These are phyloP conservation scores for Gambusia holbrooki DNA, from an alignment of 2,113 vertebrate genomes.

Conservation along the genomic window DNA sequence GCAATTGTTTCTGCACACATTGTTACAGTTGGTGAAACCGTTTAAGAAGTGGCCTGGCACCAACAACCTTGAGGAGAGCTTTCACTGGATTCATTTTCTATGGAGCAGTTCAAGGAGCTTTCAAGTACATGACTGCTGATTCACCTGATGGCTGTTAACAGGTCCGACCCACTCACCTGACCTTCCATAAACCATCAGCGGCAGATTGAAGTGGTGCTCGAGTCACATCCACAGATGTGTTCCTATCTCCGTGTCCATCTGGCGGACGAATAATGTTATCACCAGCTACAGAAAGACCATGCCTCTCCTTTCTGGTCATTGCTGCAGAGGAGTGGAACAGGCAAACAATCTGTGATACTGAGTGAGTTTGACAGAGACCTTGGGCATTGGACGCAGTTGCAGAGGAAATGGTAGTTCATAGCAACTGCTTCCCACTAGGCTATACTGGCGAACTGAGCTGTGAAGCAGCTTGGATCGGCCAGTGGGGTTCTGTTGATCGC, in stretches of 20 bases:
- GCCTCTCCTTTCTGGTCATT: slow-evolving; percentile 25
- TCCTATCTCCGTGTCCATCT: slow-evolving; percentile 60
- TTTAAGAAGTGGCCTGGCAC: slow-evolving; percentile 58
- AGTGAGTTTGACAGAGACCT: slow-evolving; percentile 60
- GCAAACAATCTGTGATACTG: slow-evolving; percentile 41
- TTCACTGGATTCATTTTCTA: slow-evolving; percentile 56
- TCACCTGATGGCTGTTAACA: slow-evolving; percentile 54
- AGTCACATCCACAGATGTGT: slow-evolving; percentile 38
- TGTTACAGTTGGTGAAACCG: slow-evolving; percentile 61
- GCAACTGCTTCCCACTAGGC: slow-evolving; percentile 57
- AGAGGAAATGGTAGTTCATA: slow-evolving; percentile 46
- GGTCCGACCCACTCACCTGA: slow-evolving; percentile 12
- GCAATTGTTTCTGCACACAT: slow-evolving; percentile 64
- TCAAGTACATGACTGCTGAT: slow-evolving; percentile 54
- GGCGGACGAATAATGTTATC: slow-evolving; percentile 63
- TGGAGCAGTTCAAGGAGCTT: slow-evolving; percentile 26
- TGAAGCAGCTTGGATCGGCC: slow-evolving; percentile 47
- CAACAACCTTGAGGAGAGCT: slow-evolving; percentile 66
- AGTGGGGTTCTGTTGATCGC: slow-evolving; percentile 34
- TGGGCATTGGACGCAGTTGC: slow-evolving; percentile 47
- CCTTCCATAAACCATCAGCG: slow-evolving; percentile 21
- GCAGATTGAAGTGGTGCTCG: slow-evolving; percentile 42
- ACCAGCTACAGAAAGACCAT: slow-evolving; percentile 42
- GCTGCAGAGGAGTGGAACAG: slow-evolving; percentile 36
- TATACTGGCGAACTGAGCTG: slow-evolving; percentile 42